These are phyloP conservation scores for Pangasius djambal DNA, from an alignment of 2,797 vertebrate species.

Conservation along the genomic window DNA sequence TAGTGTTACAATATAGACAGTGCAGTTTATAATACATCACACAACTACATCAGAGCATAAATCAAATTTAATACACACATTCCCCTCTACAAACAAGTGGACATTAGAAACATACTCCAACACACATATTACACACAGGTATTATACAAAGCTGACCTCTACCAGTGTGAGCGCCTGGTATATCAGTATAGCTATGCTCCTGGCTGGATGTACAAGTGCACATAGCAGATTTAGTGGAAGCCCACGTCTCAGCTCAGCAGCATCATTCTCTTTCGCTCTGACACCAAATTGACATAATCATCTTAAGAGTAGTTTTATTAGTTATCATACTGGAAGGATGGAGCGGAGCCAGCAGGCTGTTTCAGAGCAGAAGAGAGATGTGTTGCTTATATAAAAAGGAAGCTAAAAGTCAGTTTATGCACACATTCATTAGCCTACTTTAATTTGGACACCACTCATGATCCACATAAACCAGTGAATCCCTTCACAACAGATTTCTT, in stretches of 20 bases:
- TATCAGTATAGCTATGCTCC: not conserved
- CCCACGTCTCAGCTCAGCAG: not conserved
- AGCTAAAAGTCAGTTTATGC: not conserved
- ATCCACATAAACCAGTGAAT: too few species aligned
- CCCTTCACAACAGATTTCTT: too few species aligned
- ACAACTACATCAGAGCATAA: not conserved
- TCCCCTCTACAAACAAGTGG: not conserved
- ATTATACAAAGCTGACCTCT: not conserved
- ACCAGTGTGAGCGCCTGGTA: not conserved
- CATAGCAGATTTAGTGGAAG: not conserved
- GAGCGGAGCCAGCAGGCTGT: slow-evolving; percentile 16
- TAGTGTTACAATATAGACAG: not conserved
- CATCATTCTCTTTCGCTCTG: slow-evolving; percentile 13
- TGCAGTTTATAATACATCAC: not conserved
- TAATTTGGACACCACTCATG: too few species aligned
- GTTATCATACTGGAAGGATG: not conserved
- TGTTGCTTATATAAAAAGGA: slow-evolving; percentile 11
- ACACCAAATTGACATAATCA: slow-evolving; percentile 18
- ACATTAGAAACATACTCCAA: not conserved
- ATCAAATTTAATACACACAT: not conserved
- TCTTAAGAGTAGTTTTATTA: slow-evolving; percentile 21
- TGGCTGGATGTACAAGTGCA: not conserved
- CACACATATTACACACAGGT: not conserved
- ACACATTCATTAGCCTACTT: not conserved
- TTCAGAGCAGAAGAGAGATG: not conserved